phyloP scores from a whole-genome alignment of 2,888 invertebrate genomes.

The Drosophila paramelanica region DNA sequence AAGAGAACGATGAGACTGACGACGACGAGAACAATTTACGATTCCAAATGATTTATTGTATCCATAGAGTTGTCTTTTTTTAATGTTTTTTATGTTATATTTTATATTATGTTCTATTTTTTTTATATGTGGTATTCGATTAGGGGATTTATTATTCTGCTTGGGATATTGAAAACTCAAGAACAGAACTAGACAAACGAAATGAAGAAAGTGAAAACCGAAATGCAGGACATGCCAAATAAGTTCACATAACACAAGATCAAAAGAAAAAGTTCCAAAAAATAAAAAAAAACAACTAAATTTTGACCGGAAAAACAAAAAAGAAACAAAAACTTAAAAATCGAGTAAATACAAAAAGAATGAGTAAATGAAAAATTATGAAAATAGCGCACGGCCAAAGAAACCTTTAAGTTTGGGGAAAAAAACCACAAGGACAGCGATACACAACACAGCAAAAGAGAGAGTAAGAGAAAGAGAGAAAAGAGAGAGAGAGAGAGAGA shows the following conservation, averaged over 20 bases:
- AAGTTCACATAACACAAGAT: constrained; percentile 23
- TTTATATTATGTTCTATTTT: constrained; percentile 10
- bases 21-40: constrained; percentile 22
- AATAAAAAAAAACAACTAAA: constrained; percentile 3
- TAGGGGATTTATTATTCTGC: constrained; percentile 37
- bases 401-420: constrained; percentile 1
- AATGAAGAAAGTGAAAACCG: constrained; percentile 29
- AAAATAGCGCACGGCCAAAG: constrained; percentile 19
- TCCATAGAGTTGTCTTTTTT: constrained; percentile 3
- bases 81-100: background rate
- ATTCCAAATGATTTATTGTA: constrained; percentile 7
- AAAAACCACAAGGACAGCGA: constrained; percentile 27
- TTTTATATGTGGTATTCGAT: constrained; percentile 25
- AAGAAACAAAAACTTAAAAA: constrained; percentile 1
- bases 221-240: constrained; percentile 45
- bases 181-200: constrained; percentile 35
- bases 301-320: background rate
- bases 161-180: constrained; percentile 41
- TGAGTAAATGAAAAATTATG: background rate
- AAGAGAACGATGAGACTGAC: constrained; percentile 4
- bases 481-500: constrained; percentile 11
- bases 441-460: background rate
- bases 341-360: background rate
- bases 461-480: constrained; percentile 6
- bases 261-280: constrained; percentile 10